A percentile compares a stretch with the other conserved stretches of the same genome.
Conservation (phyloP, 2,888 invertebrate species). For the Polyommatus icarus region DNA sequence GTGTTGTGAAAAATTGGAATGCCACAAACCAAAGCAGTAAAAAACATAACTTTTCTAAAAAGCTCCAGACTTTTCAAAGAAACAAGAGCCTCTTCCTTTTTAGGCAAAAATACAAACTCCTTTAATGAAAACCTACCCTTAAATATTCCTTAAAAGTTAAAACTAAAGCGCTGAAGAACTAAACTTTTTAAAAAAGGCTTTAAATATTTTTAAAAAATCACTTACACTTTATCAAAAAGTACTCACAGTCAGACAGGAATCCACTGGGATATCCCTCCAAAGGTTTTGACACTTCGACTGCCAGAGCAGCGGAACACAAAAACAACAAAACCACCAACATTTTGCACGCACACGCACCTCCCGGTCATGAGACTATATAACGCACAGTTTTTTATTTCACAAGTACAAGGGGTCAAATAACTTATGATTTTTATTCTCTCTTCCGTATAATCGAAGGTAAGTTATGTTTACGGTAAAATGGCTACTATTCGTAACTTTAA, state of each 20-base stretch:
- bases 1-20: too few species aligned
- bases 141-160: too few species aligned
- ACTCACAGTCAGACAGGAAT: conserved; percentile 19
- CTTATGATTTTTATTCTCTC: not conserved
- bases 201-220: not conserved
- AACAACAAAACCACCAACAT: not conserved
- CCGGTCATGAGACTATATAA: not conserved
- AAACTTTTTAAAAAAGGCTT: too few species aligned
- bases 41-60: too few species aligned
- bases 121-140: too few species aligned
- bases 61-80: too few species aligned
- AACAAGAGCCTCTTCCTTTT: too few species aligned
- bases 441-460: conserved; percentile 1
- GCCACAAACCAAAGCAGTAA: too few species aligned
- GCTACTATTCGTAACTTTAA: not conserved
- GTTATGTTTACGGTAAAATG: not conserved
- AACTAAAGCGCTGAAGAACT: too few species aligned
- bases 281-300: conserved; percentile 18
- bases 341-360: conserved; percentile 7
- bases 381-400: not conserved
- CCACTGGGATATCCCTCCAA: conserved; percentile 5
- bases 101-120: too few species aligned
- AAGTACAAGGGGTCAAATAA: conserved; percentile 1
- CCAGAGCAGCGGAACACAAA: not conserved
- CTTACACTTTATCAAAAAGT: not conserved